Conservation (phyloP, 23 tunicate species). For the Ciona savignyi region DNA sequence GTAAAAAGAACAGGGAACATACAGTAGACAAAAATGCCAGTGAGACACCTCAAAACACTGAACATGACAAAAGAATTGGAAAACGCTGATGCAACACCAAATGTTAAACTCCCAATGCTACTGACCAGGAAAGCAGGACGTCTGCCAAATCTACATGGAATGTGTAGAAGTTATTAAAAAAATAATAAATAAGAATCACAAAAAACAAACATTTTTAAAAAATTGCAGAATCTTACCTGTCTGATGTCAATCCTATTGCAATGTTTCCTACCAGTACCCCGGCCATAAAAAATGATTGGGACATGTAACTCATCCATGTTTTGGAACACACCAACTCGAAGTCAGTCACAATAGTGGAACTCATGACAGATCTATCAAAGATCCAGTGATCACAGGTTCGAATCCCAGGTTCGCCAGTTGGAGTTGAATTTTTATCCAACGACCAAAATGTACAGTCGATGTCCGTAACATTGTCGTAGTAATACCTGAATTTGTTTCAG, state of each 20-base stretch:
- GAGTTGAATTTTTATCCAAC: too few species aligned
- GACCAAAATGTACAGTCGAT: too few species aligned
- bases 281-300: constrained; percentile 42
- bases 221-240: constrained; percentile 41
- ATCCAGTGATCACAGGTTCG: constrained; percentile 29
- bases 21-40: constrained; percentile 23
- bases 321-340: constrained; percentile 28
- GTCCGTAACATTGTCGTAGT: too few species aligned
- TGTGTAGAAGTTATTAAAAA: too few species aligned
- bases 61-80: constrained; percentile 6
- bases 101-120: neutral
- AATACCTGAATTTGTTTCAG: too few species aligned
- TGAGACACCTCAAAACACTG: neutral
- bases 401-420: neutral
- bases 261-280: constrained; percentile 40
- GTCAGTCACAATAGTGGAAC: constrained; percentile 39
- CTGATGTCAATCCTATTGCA: constrained; percentile 25
- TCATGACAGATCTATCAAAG: constrained; percentile 32
- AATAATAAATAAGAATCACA: too few species aligned
- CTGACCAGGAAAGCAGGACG: constrained; percentile 18
- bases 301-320: constrained; percentile 26
- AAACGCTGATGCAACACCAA: constrained; percentile 30
- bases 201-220: too few species aligned
- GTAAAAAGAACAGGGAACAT: constrained; percentile 24
- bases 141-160: constrained; percentile 22